Evolutionary conservation across 2,797 vertebrate species (phyloP), one percentile per base, ranked within the genome.

Genomic region (Phoebastria nigripes): DNA sequence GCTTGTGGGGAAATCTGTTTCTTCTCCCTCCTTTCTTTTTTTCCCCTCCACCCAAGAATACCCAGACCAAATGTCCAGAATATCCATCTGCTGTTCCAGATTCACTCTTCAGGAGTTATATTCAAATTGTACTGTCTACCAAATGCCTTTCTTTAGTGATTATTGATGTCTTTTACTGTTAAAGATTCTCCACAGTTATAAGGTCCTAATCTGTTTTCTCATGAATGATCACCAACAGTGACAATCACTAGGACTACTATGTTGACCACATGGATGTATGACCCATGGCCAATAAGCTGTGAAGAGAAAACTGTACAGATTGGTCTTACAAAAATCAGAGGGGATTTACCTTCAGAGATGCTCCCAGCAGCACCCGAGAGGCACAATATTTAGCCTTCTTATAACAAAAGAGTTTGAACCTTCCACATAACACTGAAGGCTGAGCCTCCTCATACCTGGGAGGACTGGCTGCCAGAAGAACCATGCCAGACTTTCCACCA

Each of bases 401-500:
- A 8, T 39, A 67, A 39, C 6, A 55, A 47, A 62, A 62, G 37
- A 54, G 2, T 49, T 58, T 74, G 33, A 78, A 25, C 3, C 4
- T 66, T 47, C 22, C 14, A 35, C 4, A 4, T 31, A 49, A 15
- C 4, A 12, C 14, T 74, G 8, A 51, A 41, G 15, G 18, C 15
- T 59, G 16, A 63, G 21, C 10, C 4, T 85, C 6, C 12, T 37
- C 31, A 31, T 20, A 22, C 8, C 41, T 47, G 35, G 17, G 46
- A 82, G 20, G 28, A 67, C 17, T 28, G 49, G 21, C 8, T 87
- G 31, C 19, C 62, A 85, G 35, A 78, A 79, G 29, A 78, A 6
- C 8, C 5, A 16, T 1, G 0, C n/a, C 0, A 0, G 33, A 39
- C 26, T 79, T 82, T 35, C 21, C 35, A 44, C 12, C 16, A 28